Conservation (phyloP, 2,797 vertebrate genomes). For the Darevskia mixta region DNA sequence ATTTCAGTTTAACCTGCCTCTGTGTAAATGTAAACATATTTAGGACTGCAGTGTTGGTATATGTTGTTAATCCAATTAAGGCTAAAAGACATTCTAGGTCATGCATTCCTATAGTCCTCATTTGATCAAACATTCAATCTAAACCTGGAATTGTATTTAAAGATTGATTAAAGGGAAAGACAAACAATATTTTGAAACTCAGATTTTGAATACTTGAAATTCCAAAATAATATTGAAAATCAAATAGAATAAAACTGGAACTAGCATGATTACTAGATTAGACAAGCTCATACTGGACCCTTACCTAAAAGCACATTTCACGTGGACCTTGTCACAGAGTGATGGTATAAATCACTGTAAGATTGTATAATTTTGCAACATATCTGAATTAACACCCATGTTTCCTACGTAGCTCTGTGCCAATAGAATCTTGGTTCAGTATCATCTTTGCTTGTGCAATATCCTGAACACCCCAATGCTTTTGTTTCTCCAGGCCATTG, state of each 20-base stretch:
- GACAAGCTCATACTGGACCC: background rate
- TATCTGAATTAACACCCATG: background rate
- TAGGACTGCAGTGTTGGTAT: conserved; percentile 8
- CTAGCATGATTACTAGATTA: background rate
- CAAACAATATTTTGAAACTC: background rate
- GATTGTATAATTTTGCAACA: background rate
- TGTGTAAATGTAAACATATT: conserved; percentile 10
- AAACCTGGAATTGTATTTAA: background rate
- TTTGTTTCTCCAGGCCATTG: background rate
- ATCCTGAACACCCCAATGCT: background rate
- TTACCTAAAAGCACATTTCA: background rate
- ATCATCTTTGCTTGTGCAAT: background rate
- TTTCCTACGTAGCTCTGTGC: background rate
- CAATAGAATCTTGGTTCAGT: background rate
- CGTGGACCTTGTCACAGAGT: background rate
- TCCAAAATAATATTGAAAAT: background rate
- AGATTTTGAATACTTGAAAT: background rate
- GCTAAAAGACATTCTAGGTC: background rate
- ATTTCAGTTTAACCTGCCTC: background rate
- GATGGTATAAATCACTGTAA: background rate
- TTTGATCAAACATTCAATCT: background rate
- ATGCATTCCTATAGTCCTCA: background rate
- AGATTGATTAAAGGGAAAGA: background rate
- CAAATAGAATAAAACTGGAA: background rate
- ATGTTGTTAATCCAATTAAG: background rate